Conservation (phyloP, 2,113 vertebrate genomes). For the Castor canadensis region DNA sequence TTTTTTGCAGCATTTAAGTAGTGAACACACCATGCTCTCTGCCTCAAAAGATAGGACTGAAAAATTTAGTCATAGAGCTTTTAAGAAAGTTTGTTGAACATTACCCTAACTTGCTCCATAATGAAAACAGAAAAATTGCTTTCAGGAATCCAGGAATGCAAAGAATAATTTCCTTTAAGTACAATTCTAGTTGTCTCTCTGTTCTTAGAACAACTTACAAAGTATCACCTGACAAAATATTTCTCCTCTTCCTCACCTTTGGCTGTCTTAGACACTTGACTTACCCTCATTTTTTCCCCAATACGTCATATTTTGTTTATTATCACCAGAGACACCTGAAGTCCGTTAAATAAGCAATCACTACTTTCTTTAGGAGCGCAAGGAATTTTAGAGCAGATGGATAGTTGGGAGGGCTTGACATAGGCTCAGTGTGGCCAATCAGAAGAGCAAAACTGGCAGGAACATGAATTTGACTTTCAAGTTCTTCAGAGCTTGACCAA, state of each 20-base stretch:
- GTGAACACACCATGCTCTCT: slow-evolving; percentile 52
- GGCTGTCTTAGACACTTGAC: background rate
- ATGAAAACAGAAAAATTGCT: slow-evolving; percentile 29
- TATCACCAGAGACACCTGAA: slow-evolving; percentile 48
- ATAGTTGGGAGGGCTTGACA: slow-evolving; percentile 32
- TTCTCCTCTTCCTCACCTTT: background rate
- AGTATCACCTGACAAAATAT: background rate
- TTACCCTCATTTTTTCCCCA: slow-evolving; percentile 25
- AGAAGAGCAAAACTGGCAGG: slow-evolving; percentile 61
- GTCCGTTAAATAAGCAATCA: slow-evolving; percentile 34
- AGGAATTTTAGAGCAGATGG: slow-evolving; percentile 48
- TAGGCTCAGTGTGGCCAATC: slow-evolving; percentile 63
- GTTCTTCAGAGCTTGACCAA: slow-evolving; percentile 70
- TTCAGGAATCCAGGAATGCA: background rate
- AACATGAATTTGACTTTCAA: slow-evolving; percentile 67
- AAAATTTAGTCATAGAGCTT: slow-evolving; percentile 11
- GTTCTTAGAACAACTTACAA: background rate
- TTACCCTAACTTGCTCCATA: background rate
- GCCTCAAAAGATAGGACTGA: slow-evolving; percentile 63
- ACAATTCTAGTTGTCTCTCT: background rate
- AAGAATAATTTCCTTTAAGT: background rate
- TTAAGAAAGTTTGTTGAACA: slow-evolving; percentile 7
- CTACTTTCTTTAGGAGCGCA: slow-evolving; percentile 64
- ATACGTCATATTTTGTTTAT: background rate
- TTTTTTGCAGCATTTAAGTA: slow-evolving; percentile 52